Conservation (phyloP, 2,113 vertebrate species). For the Heterotis niloticus region DNA sequence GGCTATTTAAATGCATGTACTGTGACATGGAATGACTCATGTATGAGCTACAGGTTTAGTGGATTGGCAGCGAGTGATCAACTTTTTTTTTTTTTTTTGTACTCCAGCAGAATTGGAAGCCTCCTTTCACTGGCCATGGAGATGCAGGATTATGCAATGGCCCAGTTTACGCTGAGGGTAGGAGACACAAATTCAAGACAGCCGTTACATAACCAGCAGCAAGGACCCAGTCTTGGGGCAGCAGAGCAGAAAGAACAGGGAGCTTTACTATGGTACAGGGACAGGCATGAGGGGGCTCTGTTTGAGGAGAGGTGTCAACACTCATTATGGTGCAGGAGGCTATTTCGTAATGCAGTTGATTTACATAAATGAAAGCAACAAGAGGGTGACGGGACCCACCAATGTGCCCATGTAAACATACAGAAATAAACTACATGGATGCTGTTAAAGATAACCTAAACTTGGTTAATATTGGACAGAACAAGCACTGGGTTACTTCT, state of each 20-base stretch:
- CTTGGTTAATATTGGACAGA: too few relatives aligned
- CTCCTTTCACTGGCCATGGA: conserved; percentile 29
- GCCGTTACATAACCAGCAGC: conserved; percentile 31
- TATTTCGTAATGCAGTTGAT: conserved; percentile 42
- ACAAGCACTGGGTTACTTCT: too few relatives aligned
- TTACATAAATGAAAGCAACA: conserved; percentile 15
- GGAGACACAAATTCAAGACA: conserved; percentile 17
- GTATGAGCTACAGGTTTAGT: background rate
- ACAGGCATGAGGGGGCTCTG: conserved; percentile 29
- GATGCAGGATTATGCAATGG: conserved; percentile 55
- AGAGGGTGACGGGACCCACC: conserved; percentile 24
- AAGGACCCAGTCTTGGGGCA: conserved; percentile 51
- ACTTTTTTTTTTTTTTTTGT: background rate
- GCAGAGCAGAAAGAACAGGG: conserved; percentile 46
- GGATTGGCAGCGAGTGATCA: background rate
- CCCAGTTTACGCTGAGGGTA: conserved; percentile 35
- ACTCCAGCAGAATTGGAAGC: background rate
- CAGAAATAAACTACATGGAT: background rate
- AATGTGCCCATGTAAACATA: background rate
- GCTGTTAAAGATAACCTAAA: too few relatives aligned
- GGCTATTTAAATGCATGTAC: background rate
- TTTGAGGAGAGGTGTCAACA: conserved; percentile 51
- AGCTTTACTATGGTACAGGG: background rate
- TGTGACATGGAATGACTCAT: background rate
- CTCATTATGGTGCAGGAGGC: conserved; percentile 56